These are phyloP conservation scores for Capromys pilorides DNA, from an alignment of 2,797 vertebrate genomes.

Conservation along the genomic window DNA sequence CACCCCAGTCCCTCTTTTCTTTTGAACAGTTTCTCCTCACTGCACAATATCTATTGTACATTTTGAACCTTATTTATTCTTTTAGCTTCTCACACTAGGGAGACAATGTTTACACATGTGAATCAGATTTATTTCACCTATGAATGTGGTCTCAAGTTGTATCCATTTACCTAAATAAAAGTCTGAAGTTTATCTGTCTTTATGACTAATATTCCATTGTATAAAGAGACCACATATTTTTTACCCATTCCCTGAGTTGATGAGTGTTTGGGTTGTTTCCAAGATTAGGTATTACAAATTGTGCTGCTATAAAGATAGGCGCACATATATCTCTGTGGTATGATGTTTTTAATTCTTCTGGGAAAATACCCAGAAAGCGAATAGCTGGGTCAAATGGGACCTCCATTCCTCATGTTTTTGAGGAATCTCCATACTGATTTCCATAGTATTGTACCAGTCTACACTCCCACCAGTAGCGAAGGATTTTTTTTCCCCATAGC, in stretches of 20 bases:
- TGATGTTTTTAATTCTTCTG: background rate
- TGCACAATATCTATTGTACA: background rate
- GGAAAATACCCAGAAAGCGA: background rate
- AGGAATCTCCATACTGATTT: background rate
- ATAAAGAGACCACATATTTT: background rate
- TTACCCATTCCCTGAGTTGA: background rate
- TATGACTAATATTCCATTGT: background rate
- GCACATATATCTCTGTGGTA: background rate
- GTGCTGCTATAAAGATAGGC: background rate
- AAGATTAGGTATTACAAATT: background rate
- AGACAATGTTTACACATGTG: background rate
- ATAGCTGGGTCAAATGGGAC: background rate
- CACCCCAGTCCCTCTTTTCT: background rate
- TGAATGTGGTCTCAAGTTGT: background rate
- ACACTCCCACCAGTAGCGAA: background rate
- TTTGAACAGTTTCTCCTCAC: background rate
- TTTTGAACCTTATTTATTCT: background rate
- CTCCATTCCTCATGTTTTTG: background rate
- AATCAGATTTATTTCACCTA: background rate
- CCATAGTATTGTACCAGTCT: background rate
- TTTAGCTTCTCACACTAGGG: background rate
- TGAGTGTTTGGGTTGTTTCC: background rate
- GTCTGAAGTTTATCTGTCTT: background rate
- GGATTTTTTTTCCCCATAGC: background rate
- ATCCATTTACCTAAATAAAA: background rate